These are phyloP conservation scores for Leucophenga montana DNA, from an alignment of 2,888 invertebrate species.

Conservation along the genomic window DNA sequence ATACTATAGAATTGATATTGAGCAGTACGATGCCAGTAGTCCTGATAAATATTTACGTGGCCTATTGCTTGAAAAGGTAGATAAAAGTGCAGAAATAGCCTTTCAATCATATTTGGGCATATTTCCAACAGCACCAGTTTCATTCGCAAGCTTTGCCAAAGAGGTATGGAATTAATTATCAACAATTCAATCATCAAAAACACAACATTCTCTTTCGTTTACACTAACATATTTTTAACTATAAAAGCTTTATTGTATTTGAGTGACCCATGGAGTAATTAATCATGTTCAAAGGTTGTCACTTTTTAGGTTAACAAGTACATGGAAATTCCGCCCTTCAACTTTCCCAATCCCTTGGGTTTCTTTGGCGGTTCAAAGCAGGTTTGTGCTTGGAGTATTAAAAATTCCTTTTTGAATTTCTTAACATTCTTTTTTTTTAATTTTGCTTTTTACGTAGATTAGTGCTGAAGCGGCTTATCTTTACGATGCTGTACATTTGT, in stretches of 20 bases:
- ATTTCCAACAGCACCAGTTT: constrained; percentile 83
- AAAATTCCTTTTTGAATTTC: constrained; percentile 9
- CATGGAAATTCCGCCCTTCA: constrained; percentile 89
- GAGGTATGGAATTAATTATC: constrained; percentile 59
- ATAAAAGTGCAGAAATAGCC: constrained; percentile 79
- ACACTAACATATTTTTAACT: constrained; percentile 34
- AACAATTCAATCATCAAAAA: not conserved
- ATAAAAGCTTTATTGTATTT: no score
- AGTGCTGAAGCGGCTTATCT: constrained; percentile 92
- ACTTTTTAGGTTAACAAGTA: constrained; percentile 83
- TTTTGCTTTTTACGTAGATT: constrained; percentile 75
- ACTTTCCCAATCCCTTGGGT: constrained; percentile 86
- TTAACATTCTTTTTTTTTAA: constrained; percentile 6
- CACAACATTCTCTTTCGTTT: not conserved
- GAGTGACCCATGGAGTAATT: not conserved
- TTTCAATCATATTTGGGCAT: constrained; percentile 89
- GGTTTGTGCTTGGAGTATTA: constrained; percentile 70
- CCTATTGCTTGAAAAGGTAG: constrained; percentile 77
- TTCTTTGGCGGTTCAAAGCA: constrained; percentile 83
- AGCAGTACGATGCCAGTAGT: constrained; percentile 85
- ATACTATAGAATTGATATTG: constrained; percentile 82
- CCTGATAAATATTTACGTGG: constrained; percentile 88
- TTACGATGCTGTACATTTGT: constrained; percentile 94
- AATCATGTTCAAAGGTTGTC: not conserved
- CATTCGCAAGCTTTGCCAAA: constrained; percentile 82